These are phyloP conservation scores for Lampris megalopsis DNA, from an alignment of 2,113 vertebrate species.

Conservation along the genomic window DNA sequence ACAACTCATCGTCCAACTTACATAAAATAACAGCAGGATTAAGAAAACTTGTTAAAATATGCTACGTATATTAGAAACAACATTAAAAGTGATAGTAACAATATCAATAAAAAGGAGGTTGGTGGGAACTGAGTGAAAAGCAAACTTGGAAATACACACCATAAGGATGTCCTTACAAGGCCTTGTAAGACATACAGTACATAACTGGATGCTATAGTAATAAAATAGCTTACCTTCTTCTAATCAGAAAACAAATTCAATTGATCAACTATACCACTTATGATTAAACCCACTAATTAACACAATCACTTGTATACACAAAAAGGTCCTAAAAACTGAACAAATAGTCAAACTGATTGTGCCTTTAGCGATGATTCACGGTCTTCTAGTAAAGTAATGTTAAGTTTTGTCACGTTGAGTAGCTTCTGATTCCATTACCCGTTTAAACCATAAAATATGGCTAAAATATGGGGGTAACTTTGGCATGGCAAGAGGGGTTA, in stretches of 20 bases:
- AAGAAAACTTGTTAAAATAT: slow-evolving; percentile 70
- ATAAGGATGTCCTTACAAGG: slow-evolving; percentile 67
- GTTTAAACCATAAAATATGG: slow-evolving; percentile 56
- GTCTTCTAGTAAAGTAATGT: slow-evolving; percentile 60
- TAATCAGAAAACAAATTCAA: slow-evolving; percentile 66
- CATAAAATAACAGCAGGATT: slow-evolving; percentile 63
- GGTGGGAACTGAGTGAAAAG: slow-evolving; percentile 60
- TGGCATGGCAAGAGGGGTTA: slow-evolving; percentile 71
- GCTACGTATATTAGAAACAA: slow-evolving; percentile 67
- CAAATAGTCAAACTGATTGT: slow-evolving; percentile 71
- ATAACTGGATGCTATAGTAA: slow-evolving; percentile 66
- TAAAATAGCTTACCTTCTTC: slow-evolving; percentile 56
- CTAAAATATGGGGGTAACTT: slow-evolving; percentile 64
- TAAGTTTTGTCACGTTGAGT: slow-evolving; percentile 70
- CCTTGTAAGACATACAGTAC: slow-evolving; percentile 73
- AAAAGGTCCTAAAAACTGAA: slow-evolving; percentile 64
- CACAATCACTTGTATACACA: slow-evolving; percentile 62
- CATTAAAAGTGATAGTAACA: slow-evolving; percentile 64
- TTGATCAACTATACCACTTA: slow-evolving; percentile 59
- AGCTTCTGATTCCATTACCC: slow-evolving; percentile 69
- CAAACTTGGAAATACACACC: slow-evolving; percentile 64
- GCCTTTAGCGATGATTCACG: slow-evolving; percentile 59
- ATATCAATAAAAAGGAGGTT: slow-evolving; percentile 51
- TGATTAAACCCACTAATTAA: slow-evolving; percentile 67
- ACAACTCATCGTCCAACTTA: slow-evolving; percentile 59